Evolutionary conservation across 1,140 invertebrate genomes (phyloP), one percentile per base, ranked within the genome.

Genomic region (Pemphigus obesinymphae): DNA sequence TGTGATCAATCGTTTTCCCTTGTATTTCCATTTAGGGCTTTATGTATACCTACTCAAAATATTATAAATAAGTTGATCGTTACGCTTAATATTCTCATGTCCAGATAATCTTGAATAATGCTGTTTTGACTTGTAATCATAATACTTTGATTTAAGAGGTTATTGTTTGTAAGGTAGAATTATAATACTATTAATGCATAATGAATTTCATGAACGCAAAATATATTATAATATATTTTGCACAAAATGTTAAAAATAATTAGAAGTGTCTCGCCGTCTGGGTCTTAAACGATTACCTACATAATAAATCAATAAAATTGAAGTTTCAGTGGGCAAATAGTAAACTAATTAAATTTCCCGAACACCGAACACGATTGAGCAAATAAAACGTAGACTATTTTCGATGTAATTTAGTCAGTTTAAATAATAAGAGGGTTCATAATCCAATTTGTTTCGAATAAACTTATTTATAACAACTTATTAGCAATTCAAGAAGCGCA

Each of bases 51-150:
- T 23, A 68, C 66, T 23, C n/a, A 4, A n/a, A n/a, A n/a, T n/a
- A n/a, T n/a, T 23, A 23, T 43, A 10, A 17, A 68, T 31, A 61
- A 61, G 26, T 63, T 34, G 34, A 68, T 68, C 66, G 66, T 40
- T 68, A 43, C n/a, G 31, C 20, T 43, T 43, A 40, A 23, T 23
- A 23, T n/a, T 68, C 34, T 68, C 34, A 13, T 37, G 34, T 68
- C 66, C 66, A 13, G 66, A 68, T 68, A 68, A 68, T 40, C 66
- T 68, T 43, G 34, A 68, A 68, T 43, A 68, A 68, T 68, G n/a
- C 23, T 6, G 3, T 20, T 68, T 20, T 37, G 66, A 68, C 66
- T 68, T 40, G 20, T 37, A 13, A 68, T 37, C 31, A 40, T 37
- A 43, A 40, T 68, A 37, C 43, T 68, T 40, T 40, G 66, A 68